These are phyloP conservation scores for Perca fluviatilis DNA, from an alignment of 2,113 vertebrate genomes.

Conservation along the genomic window DNA sequence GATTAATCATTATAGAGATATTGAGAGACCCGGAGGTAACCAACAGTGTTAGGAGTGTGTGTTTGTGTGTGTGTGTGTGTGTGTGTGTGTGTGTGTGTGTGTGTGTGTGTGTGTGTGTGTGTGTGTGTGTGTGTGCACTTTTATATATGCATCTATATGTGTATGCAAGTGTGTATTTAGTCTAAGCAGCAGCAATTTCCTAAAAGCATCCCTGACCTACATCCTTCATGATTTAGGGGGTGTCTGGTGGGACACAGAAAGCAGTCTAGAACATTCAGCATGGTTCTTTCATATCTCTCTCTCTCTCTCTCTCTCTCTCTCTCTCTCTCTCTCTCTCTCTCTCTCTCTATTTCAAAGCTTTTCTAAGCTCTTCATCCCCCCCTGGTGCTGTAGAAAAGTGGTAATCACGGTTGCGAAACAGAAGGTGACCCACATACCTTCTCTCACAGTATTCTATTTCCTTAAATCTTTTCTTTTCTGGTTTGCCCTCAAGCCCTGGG, in stretches of 20 bases:
- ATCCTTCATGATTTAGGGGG: conserved; percentile 27
- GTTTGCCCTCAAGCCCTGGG: conserved; percentile 2
- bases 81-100: too few relatives aligned
- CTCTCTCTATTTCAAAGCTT: conserved; percentile 19
- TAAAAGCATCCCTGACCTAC: conserved; percentile 32
- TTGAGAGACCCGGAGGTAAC: background rate
- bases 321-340: background rate
- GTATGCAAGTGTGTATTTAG: background rate
- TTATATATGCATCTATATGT: background rate
- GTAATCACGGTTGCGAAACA: conserved; percentile 41
- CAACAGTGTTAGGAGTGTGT: background rate
- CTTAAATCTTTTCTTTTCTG: conserved; percentile 20
- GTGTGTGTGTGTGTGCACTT: too few relatives aligned
- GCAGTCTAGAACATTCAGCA: conserved; percentile 23
- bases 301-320: conserved; percentile 16
- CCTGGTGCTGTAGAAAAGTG: conserved; percentile 61
- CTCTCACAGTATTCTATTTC: conserved; percentile 15
- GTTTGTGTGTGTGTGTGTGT: too few relatives aligned
- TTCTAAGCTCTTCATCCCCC: conserved; percentile 62
- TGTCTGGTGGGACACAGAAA: conserved; percentile 30
- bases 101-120: too few relatives aligned
- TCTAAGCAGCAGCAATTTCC: background rate
- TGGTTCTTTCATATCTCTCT: conserved; percentile 7
- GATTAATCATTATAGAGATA: background rate
- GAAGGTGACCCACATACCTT: conserved; percentile 56